Base-by-base conservation (phyloP, 2,797 vertebrate genomes). In the Cetoscarus ocellatus region DNA sequence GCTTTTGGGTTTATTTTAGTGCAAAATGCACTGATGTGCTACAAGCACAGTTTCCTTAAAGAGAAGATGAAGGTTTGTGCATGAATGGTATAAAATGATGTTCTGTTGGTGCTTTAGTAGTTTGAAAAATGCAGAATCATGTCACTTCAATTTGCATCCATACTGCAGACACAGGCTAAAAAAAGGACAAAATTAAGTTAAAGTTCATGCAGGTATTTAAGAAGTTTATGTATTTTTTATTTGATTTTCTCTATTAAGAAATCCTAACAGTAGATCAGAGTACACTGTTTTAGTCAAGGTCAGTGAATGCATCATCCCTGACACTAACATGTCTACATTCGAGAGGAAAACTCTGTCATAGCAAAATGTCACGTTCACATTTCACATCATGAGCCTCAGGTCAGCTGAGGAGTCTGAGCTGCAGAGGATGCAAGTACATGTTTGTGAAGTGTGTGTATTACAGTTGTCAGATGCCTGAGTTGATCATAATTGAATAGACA, bases 401-500 rank as follows among this genome's bases (percentile, higher is more conserved):
- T 85, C 65, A 79, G 51, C 66, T 45, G 59, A 66, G 62, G 53
- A 45, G 67, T 68, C 50, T 34, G 42, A 55, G 54, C 65, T 58
- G 49, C 48, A 44, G 44, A 68, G 48, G 44, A 69, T 52, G 55
- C 47, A 67, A 55, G 67, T 44, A 75, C 0, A 7, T 15, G 8
- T 13, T 2, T 27, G 49, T 49, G 17, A 9, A 10, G 48, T 69
- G 45, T 52, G 53, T 68, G 59, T 65, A 69, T 80, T 77, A 58
- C 60, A 73, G 68, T 67, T 78, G 78, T 64, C 78, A 88, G 81
- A 82, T 86, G 71, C 62, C 73, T 66, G n/a, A 38, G 61, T 67
- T 79, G 71, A 88, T 85, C 52, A 82, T 80, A 80, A 87, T 90
- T 81, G 78, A 88, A 88, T 62, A 77, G 82, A 85, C 73, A 79